Base-by-base conservation (phyloP, 2,888 invertebrate species). In the Campoletis raptor region DNA sequence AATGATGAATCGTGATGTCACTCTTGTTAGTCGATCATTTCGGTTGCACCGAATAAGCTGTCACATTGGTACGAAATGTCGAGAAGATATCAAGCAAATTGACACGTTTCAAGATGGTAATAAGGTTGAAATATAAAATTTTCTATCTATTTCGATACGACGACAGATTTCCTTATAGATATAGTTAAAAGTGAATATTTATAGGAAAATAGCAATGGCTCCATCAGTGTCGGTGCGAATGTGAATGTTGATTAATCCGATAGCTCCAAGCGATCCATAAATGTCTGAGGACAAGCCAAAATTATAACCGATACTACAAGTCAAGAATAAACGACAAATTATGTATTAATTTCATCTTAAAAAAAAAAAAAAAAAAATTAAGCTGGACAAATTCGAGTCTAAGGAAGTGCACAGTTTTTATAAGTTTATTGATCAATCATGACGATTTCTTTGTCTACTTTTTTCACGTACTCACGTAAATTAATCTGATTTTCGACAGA, bases 1-100 rank as follows among this genome's bases (percentile, higher is more conserved):
- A 73, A 21, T 73, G 36, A 73, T 54, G 73, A 73, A 54, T 73
- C 37, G 73, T 24, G 57, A 40, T 73, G 73, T 73, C 73, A 40
- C 40, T 54, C 73, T 57, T 24, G 73, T 57, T 40, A 57, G 37
- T 73, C 57, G 73, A 73, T 73, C 10, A 40, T 37, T 57, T 57
- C 73, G 54, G 54, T 73, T 73, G 36, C 18, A 54, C 54, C 54
- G 6, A 73, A 73, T 54, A 37, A 54, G 36, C 36, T 40, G 57
- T 73, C 40, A 48, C 36, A n/a, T 12, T 36, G 72, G 52, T 36
- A 52, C n/a, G 73, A 54, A 57, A 54, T 73, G 21, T 24, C 40
- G 54, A 12, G 21, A 15, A 37, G 42, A 69, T 12, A 1, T 69
- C 42, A 36, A 8, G 21, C n/a, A 57, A 54, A 73, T 37, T 37